A percentile compares a stretch with the other conserved stretches of the same genome.
Evolutionary conservation across 2,888 invertebrate species (phyloP).

Genomic region (Torymus texanus): DNA sequence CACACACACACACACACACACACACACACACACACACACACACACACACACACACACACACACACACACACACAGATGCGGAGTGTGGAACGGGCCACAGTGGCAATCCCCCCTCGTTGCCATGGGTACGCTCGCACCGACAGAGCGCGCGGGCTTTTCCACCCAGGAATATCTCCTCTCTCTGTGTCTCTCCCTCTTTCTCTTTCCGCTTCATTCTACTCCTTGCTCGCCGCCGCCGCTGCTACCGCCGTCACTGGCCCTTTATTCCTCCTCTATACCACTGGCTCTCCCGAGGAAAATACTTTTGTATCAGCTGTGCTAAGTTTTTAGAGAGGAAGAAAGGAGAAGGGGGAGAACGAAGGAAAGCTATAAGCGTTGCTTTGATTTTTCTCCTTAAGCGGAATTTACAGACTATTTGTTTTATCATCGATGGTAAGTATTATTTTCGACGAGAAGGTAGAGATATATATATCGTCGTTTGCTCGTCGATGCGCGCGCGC

Average conservation of each 20-base stretch:
- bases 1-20: no score
- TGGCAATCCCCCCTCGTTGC: constrained; percentile 62
- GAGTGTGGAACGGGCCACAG: no score
- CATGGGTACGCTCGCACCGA: constrained; percentile 63
- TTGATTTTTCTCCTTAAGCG: constrained; percentile 2
- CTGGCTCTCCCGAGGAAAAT: constrained; percentile 30
- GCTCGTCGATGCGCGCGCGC: no score
- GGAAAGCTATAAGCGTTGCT: neutral
- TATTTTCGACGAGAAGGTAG: no score
- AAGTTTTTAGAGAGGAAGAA: constrained; percentile 9
- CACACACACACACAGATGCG: no score
- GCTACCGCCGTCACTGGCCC: neutral
- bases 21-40: no score
- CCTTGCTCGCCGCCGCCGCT: neutral
- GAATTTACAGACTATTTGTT: neutral
- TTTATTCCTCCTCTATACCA: constrained; percentile 16
- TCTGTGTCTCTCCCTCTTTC: constrained; percentile 60
- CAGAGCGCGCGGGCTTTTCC: constrained; percentile 45
- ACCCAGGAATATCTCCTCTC: constrained; percentile 55
- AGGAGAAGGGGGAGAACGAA: no score
- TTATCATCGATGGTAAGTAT: neutral
- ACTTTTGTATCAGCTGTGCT: constrained; percentile 32
- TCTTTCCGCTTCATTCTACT: constrained; percentile 44
- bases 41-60: no score
- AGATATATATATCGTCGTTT: no score